Percentiles rank a stretch among this genome's conserved stretches.
phyloP scores from a whole-genome alignment of 1,140 invertebrate species.

The Danaus plexippus region DNA sequence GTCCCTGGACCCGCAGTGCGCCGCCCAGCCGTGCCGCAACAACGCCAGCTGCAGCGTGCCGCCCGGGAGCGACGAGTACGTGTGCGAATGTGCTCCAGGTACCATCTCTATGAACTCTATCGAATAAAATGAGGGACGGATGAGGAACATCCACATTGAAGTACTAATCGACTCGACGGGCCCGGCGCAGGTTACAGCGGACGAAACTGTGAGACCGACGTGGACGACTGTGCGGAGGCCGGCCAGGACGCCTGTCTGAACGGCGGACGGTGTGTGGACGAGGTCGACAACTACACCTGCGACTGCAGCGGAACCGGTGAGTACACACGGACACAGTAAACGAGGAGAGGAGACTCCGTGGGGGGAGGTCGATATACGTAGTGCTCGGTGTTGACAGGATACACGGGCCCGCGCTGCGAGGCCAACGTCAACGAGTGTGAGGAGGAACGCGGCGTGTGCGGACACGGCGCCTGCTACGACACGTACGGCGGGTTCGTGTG shows the following conservation, averaged over 20 bases:
- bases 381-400: conserved; percentile 67
- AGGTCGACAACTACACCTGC: conserved; percentile 85
- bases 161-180: neutral
- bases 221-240: conserved; percentile 76
- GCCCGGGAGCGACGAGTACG: conserved; percentile 69
- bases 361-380: neutral
- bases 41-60: conserved; percentile 78
- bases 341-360: neutral
- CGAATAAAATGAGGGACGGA: neutral
- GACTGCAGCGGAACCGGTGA: conserved; percentile 77
- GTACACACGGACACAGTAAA: conserved; percentile 31
- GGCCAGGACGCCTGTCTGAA: conserved; percentile 82
- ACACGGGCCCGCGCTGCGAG: conserved; percentile 84
- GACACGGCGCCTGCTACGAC: conserved; percentile 85
- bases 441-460: conserved; percentile 77
- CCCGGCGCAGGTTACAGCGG: conserved; percentile 58
- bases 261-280: conserved; percentile 85
- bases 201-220: conserved; percentile 74
- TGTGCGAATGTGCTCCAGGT: conserved; percentile 76
- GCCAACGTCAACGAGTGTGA: conserved; percentile 89
- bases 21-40: conserved; percentile 81
- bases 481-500: conserved; percentile 87
- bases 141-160: neutral
- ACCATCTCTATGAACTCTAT: neutral
- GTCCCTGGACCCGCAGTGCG: conserved; percentile 80